Evolutionary conservation across 1,140 invertebrate species (phyloP), one percentile per base, ranked within the genome.

Genomic region (Akabosia matsudoensis): DNA sequence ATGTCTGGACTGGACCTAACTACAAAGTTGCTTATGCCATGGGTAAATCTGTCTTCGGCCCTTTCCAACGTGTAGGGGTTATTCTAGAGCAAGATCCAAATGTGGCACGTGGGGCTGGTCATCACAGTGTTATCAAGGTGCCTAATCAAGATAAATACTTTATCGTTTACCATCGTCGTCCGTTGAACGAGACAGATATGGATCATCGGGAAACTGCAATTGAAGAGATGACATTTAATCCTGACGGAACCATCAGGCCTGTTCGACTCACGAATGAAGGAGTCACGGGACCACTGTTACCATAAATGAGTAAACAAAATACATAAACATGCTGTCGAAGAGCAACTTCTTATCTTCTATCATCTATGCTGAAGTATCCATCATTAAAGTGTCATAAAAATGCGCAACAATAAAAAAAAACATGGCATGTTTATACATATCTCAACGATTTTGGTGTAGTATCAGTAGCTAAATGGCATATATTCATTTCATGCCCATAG

Each of bases 141-240:
- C 77, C 77, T 22, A 34, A 61, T 0, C 16, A 22, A 28, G 77
- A 78, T 16, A 22, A 75, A 18, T 75, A 73, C 28, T 78, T 72
- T 74, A 78, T 78, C 70, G 77, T 75, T 7, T 78, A 78, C 30
- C 77, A 78, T 33, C 74, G 77, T n/a, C 45, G 77, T 0, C 77
- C 77, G 18, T 22, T 78, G 0, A 54, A 33, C 22, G 77, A 78
- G 30, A 75, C 74, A n/a, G 77, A 64, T 33, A 24, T n/a, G 51
- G 71, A 73, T 26, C 67, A 61, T 52, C 77, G 77, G 4, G 74
- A 73, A 0, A 78, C 77, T 0, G 75, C 74, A 28, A 75, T 78
- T 28, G 77, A 76, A 54, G 4, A 28, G 31, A 70, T 70, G 67
- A 14, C 7, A 7, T 70, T 70, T 70, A 34, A 70, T 34, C 10